Evolutionary conservation across 2,888 invertebrate species (phyloP).

Genomic region (Cerceris rybyensis): DNA sequence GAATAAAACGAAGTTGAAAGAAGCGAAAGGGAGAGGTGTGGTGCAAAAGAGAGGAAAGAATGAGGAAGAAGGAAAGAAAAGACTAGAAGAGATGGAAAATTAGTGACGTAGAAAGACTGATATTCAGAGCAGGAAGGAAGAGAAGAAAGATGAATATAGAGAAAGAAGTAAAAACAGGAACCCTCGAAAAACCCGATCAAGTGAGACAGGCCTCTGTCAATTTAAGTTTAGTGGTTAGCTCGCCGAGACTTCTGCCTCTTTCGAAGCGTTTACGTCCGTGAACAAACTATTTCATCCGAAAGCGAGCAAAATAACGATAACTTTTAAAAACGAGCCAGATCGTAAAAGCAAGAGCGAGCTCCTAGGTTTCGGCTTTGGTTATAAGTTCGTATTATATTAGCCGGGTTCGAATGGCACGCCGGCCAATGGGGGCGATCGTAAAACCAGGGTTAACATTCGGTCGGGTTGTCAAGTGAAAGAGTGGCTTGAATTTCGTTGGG

Average conservation of each 20-base stretch:
- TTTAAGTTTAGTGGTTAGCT: constrained; percentile 52
- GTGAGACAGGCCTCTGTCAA: constrained; percentile 25
- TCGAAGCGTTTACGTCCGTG: constrained; percentile 62
- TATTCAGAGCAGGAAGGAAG: too few relatives aligned
- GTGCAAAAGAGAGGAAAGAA: background rate
- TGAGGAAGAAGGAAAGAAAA: background rate
- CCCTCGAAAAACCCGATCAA: background rate
- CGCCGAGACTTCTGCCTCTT: constrained; percentile 45
- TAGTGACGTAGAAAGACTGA: too few relatives aligned
- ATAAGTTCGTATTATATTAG: constrained; percentile 82
- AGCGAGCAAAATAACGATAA: constrained; percentile 79
- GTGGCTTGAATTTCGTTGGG: constrained; percentile 78
- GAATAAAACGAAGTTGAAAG: too few relatives aligned
- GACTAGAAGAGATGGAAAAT: too few relatives aligned
- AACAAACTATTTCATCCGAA: constrained; percentile 76
- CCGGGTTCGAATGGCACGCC: constrained; percentile 74
- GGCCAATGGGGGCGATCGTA: constrained; percentile 79
- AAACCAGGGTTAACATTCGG: constrained; percentile 81
- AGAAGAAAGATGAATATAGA: too few relatives aligned
- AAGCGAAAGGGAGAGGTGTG: too few relatives aligned
- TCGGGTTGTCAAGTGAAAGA: constrained; percentile 80
- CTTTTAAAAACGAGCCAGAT: constrained; percentile 79
- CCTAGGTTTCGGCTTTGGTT: constrained; percentile 80
- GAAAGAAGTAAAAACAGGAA: too few relatives aligned
- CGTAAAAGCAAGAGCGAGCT: constrained; percentile 77